Percentiles rank a stretch among this genome's conserved stretches.
phyloP scores from a whole-genome alignment of 2,888 invertebrate genomes.

The Anagyrus pseudococci region DNA sequence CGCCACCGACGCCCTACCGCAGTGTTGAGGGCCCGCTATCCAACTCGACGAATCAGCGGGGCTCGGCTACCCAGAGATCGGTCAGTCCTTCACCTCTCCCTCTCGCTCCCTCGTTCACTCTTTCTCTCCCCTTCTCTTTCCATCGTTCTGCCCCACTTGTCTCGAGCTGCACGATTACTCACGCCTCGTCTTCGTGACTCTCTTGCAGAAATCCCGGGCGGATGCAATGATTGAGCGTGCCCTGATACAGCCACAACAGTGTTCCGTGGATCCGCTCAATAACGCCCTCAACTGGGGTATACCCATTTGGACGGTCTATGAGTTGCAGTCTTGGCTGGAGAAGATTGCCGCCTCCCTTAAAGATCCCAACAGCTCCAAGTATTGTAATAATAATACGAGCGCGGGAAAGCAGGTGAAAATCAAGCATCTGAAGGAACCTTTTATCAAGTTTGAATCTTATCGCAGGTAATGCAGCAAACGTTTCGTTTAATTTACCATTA shows the following conservation, averaged over 20 bases:
- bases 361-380: slow-evolving; percentile 48
- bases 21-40: slow-evolving; percentile 59
- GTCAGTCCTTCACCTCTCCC: slow-evolving; percentile 46
- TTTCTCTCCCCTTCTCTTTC: no score
- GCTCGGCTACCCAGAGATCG: slow-evolving; percentile 59
- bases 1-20: slow-evolving; percentile 54
- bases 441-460: slow-evolving; percentile 76
- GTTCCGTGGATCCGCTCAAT: slow-evolving; percentile 64
- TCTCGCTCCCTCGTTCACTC: no score
- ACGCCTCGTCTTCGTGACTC: background rate
- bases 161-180: background rate
- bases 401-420: slow-evolving; percentile 60
- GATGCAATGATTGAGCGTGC: slow-evolving; percentile 84
- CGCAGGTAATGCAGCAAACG: slow-evolving; percentile 72
- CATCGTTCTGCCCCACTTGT: no score
- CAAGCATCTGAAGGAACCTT: slow-evolving; percentile 71
- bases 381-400: slow-evolving; percentile 42
- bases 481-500: slow-evolving; percentile 2
- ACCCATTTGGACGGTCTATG: slow-evolving; percentile 66
- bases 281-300: slow-evolving; percentile 64
- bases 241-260: slow-evolving; percentile 63
- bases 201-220: slow-evolving; percentile 68
- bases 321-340: slow-evolving; percentile 66
- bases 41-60: slow-evolving; percentile 57
- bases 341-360: slow-evolving; percentile 69